Conservation (phyloP, 2,888 invertebrate genomes). For the Drosophila infuscata region DNA sequence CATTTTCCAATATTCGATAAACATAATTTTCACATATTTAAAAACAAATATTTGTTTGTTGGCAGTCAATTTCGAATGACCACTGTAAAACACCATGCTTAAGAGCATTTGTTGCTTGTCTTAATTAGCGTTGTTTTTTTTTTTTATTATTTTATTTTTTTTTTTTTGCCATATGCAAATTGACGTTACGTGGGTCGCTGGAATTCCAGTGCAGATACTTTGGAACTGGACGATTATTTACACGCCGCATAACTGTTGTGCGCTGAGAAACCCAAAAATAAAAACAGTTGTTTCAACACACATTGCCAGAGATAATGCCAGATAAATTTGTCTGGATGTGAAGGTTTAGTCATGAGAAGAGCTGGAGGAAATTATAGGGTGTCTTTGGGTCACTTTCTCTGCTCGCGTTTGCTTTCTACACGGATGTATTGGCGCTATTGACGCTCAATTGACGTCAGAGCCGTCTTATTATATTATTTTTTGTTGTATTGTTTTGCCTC, state of each 20-base stretch:
- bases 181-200: slow-evolving; percentile 70
- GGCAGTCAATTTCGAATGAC: not conserved
- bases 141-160: not conserved
- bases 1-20: not conserved
- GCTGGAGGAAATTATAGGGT: slow-evolving; percentile 7
- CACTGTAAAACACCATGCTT: slow-evolving; percentile 16
- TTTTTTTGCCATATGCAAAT: slow-evolving; percentile 57
- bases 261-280: slow-evolving; percentile 20
- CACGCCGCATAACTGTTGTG: slow-evolving; percentile 42
- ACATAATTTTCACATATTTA: not conserved
- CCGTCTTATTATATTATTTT: slow-evolving; percentile 10
- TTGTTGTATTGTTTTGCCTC: slow-evolving; percentile 28
- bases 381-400: slow-evolving; percentile 68
- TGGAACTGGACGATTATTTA: slow-evolving; percentile 22
- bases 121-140: slow-evolving; percentile 62
- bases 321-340: slow-evolving; percentile 28
- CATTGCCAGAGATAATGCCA: slow-evolving; percentile 35
- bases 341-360: slow-evolving; percentile 12
- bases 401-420: slow-evolving; percentile 67
- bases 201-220: slow-evolving; percentile 54
- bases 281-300: slow-evolving; percentile 70
- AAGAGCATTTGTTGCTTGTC: slow-evolving; percentile 41
- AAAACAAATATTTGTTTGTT: not conserved
- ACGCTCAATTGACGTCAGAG: slow-evolving; percentile 70
- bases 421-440: slow-evolving; percentile 58